Evolutionary conservation across 1,140 invertebrate species (phyloP).

Genomic region (Sarcophaga bullata): DNA sequence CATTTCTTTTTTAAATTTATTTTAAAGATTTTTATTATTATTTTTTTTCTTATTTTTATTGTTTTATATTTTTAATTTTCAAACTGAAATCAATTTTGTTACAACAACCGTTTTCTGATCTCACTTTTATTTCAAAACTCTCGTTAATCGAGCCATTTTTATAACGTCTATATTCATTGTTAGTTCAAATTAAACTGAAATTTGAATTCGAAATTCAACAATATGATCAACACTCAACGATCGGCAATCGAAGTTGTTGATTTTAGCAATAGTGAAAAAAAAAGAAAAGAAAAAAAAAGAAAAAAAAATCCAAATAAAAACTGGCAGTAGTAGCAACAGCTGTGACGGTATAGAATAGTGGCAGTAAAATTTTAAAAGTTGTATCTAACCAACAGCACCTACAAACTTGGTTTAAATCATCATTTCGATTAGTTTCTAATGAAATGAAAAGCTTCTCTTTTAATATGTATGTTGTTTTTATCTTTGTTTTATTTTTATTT

Average conservation of each 20-base stretch:
- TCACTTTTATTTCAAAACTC: neutral
- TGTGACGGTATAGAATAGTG: neutral
- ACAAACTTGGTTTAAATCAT: neutral
- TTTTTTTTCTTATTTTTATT: neutral
- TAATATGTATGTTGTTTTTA: too few species aligned
- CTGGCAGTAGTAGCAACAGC: neutral
- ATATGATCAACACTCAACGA: neutral
- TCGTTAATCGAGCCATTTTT: slow-evolving; percentile 27
- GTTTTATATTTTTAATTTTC: neutral
- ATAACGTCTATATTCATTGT: slow-evolving; percentile 31
- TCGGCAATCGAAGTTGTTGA: neutral
- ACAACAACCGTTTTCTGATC: neutral
- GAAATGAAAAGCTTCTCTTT: too few species aligned
- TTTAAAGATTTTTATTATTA: neutral
- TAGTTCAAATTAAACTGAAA: slow-evolving; percentile 36
- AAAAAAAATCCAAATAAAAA: too few species aligned
- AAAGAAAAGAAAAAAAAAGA: too few species aligned
- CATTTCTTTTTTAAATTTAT: slow-evolving; percentile 52
- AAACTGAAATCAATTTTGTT: neutral
- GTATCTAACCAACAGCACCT: neutral
- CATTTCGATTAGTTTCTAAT: neutral
- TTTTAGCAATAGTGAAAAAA: neutral
- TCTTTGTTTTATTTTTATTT: slow-evolving; percentile 8
- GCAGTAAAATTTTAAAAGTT: neutral
- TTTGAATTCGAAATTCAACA: neutral